Percentiles rank a stretch among this genome's conserved stretches.
Conservation (phyloP, 1,140 invertebrate species). For the Temnothorax curvispinosus region DNA sequence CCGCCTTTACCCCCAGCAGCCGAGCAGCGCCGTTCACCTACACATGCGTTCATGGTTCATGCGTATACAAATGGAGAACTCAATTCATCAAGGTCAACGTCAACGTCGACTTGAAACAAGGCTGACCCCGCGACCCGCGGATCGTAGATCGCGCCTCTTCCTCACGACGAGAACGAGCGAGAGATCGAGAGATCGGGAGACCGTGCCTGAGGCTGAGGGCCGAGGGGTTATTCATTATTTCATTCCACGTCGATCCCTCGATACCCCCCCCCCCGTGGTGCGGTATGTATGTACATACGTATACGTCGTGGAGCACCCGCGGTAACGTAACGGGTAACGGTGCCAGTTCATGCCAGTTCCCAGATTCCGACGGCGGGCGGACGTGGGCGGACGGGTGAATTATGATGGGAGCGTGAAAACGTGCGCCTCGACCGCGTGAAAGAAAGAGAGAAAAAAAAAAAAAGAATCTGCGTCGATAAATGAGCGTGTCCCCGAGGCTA, state of each 20-base stretch:
- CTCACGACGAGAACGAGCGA: background rate
- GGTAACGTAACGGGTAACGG: background rate
- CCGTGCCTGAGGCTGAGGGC: too few relatives aligned
- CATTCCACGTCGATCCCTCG: background rate
- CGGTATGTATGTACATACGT: background rate
- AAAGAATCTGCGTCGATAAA: constrained; percentile 1
- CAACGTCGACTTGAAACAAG: background rate
- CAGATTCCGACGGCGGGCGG: too few relatives aligned
- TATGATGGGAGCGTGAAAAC: constrained; percentile 1
- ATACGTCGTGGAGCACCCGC: background rate
- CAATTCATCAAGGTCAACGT: constrained; percentile 13
- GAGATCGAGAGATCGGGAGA: background rate
- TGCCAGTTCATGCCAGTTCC: background rate
- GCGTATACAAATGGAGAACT: background rate
- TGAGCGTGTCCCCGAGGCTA: background rate
- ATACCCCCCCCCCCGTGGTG: too few relatives aligned
- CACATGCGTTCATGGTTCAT: too few relatives aligned
- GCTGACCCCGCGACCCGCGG: background rate
- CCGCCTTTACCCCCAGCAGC: too few relatives aligned
- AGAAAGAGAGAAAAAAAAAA: background rate
- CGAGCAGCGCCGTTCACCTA: too few relatives aligned
- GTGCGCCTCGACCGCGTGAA: background rate
- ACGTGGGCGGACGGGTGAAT: background rate
- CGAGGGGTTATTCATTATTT: too few relatives aligned
- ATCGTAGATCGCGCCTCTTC: background rate